Conservation (phyloP, 2,797 vertebrate genomes). For the Ctenochaetus hawaiiensis region DNA sequence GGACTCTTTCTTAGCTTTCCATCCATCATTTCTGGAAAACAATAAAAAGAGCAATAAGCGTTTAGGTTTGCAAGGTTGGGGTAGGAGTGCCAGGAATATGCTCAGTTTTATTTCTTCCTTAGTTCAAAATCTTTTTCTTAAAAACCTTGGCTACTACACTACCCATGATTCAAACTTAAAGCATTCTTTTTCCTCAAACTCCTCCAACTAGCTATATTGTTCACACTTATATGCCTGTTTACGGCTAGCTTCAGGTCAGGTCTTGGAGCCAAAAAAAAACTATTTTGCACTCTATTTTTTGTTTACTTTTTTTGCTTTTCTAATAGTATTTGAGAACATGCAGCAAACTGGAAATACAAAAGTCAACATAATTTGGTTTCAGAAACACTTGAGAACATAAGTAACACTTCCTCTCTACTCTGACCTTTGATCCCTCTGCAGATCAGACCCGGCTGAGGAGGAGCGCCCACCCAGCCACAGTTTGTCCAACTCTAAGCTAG, state of each 20-base stretch:
- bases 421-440: constrained; percentile 61
- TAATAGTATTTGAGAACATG: background rate
- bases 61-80: background rate
- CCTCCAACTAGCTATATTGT: background rate
- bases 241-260: too few relatives aligned
- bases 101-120: background rate
- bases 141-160: background rate
- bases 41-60: background rate
- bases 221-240: background rate
- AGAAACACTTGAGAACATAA: background rate
- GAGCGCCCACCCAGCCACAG: constrained; percentile 85
- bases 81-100: background rate
- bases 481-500: constrained; percentile 87
- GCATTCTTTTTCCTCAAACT: background rate
- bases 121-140: background rate
- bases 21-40: background rate
- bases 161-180: background rate
- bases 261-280: background rate
- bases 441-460: constrained; percentile 91
- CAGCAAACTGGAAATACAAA: background rate
- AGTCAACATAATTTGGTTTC: background rate
- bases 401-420: constrained; percentile 20
- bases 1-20: constrained; percentile 6
- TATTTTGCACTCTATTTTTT: background rate
- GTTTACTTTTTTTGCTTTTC: background rate